These are phyloP conservation scores for Scaptomyza montana DNA, from an alignment of 1,140 invertebrate genomes.

Conservation along the genomic window DNA sequence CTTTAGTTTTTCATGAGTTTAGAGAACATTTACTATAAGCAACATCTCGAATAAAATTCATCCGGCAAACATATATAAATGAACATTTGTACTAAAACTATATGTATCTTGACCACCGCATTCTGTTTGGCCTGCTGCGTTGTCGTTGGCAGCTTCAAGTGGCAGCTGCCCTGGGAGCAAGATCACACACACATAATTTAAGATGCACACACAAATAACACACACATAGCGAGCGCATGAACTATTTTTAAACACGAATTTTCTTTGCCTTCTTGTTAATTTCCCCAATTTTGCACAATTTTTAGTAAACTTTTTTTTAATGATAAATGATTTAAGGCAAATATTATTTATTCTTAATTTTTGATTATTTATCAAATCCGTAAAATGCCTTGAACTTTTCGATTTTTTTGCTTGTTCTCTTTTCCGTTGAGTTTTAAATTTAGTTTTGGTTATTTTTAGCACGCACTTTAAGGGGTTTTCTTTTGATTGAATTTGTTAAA, in stretches of 20 bases:
- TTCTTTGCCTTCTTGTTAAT: slow-evolving; percentile 44
- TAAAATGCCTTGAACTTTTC: slow-evolving; percentile 59
- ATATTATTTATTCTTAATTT: slow-evolving; percentile 24
- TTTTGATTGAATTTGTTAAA: not conserved
- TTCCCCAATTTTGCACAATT: slow-evolving; percentile 44
- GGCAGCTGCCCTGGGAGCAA: slow-evolving; percentile 37
- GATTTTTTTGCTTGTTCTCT: slow-evolving; percentile 14
- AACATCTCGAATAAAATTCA: not conserved
- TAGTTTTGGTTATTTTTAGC: slow-evolving; percentile 66
- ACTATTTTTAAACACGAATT: slow-evolving; percentile 70
- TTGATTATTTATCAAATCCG: slow-evolving; percentile 46
- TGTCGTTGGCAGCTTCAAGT: slow-evolving; percentile 42
- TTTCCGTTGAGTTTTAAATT: slow-evolving; percentile 44
- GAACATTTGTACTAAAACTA: not conserved
- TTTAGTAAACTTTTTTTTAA: not conserved
- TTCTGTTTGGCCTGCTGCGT: slow-evolving; percentile 23
- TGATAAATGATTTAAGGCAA: no score
- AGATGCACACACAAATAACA: slow-evolving; percentile 36
- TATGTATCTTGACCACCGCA: slow-evolving; percentile 7
- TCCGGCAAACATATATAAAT: not conserved
- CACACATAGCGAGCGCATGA: slow-evolving; percentile 30
- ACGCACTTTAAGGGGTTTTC: slow-evolving; percentile 42
- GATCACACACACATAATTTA: slow-evolving; percentile 7
- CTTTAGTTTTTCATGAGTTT: not conserved
- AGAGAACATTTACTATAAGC: not conserved